These are phyloP conservation scores for Byasa hedistus DNA, from an alignment of 2,888 invertebrate species.

Conservation along the genomic window DNA sequence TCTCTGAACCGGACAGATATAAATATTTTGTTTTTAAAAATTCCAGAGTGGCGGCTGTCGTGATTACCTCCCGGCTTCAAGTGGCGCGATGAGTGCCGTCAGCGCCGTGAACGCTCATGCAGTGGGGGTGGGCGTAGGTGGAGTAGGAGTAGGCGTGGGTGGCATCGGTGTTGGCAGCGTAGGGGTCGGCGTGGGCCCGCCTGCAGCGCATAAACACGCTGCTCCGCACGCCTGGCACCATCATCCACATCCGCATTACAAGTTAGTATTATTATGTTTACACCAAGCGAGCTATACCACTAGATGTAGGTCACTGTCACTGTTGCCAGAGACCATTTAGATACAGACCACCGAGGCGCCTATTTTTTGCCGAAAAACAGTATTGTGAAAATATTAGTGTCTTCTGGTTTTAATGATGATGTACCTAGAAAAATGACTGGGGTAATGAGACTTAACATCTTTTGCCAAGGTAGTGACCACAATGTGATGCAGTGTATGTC, in stretches of 20 bases:
- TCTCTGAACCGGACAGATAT: too few species aligned
- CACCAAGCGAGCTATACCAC: neutral
- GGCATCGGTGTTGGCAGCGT: constrained; percentile 35
- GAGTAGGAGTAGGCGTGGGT: constrained; percentile 36
- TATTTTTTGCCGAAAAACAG: too few species aligned
- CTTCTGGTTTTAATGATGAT: too few species aligned
- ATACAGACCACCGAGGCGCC: too few species aligned
- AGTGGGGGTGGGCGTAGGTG: constrained; percentile 57
- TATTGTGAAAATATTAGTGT: too few species aligned
- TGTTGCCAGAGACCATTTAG: too few species aligned
- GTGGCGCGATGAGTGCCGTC: constrained; percentile 37
- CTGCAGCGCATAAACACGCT: constrained; percentile 65
- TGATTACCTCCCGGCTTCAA: constrained; percentile 57
- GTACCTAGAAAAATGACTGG: too few species aligned
- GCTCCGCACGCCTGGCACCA: constrained; percentile 63
- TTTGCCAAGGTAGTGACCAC: neutral
- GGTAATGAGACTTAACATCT: too few species aligned
- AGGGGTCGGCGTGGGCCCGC: constrained; percentile 55
- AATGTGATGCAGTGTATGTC: neutral
- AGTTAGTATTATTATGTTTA: constrained; percentile 47
- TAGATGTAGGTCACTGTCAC: too few species aligned
- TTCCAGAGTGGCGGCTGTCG: constrained; percentile 69
- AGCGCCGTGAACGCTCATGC: constrained; percentile 74
- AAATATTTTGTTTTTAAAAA: neutral
- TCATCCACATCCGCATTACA: constrained; percentile 72